Conservation (phyloP, 1,140 invertebrate species). For the Calephelis nemesis region DNA sequence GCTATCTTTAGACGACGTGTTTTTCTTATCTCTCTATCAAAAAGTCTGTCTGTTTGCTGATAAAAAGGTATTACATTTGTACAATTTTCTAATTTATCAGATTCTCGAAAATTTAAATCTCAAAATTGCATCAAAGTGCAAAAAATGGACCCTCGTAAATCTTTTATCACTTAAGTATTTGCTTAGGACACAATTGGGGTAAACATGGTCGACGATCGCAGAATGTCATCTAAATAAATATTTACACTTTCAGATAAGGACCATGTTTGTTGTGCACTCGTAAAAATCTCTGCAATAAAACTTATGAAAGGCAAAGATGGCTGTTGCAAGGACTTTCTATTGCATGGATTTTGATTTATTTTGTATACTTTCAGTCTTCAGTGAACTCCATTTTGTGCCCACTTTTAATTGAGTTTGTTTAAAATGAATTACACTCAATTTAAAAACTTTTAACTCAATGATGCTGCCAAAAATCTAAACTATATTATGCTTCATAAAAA, state of each 20-base stretch:
- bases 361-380: too few relatives aligned
- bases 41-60: background rate
- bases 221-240: constrained; percentile 12
- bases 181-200: constrained; percentile 8
- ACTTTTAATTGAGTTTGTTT: too few relatives aligned
- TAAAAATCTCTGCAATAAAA: constrained; percentile 2
- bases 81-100: background rate
- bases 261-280: constrained; percentile 7
- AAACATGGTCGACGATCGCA: constrained; percentile 4
- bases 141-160: constrained; percentile 8
- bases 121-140: background rate
- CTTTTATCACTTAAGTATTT: constrained; percentile 8
- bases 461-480: too few relatives aligned
- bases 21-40: too few relatives aligned
- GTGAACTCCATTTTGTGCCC: too few relatives aligned
- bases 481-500: too few relatives aligned
- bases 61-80: background rate
- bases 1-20: too few relatives aligned
- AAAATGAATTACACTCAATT: too few relatives aligned
- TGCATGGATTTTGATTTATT: too few relatives aligned
- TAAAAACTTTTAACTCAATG: too few relatives aligned
- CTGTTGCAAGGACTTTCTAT: too few relatives aligned
- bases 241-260: constrained; percentile 11
- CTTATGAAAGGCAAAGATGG: background rate
- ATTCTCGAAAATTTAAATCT: background rate